Evolutionary conservation across 1,140 invertebrate species (phyloP).

Genomic region (Planococcus citri): DNA sequence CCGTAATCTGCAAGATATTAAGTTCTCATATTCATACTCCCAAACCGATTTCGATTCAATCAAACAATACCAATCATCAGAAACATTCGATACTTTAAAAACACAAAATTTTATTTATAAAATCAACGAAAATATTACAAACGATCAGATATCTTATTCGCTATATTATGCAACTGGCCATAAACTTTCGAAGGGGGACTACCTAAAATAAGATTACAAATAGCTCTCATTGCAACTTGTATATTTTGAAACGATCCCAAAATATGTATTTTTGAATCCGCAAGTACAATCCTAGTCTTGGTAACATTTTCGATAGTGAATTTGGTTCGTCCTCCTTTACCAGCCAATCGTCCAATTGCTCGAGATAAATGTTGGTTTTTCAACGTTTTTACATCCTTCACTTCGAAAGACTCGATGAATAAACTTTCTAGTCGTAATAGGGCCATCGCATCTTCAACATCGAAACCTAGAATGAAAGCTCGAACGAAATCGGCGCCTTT

Average conservation of each 20-base stretch:
- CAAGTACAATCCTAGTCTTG: slow-evolving; percentile 94
- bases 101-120: too few species aligned
- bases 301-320: slow-evolving; percentile 99
- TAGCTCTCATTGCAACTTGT: slow-evolving; percentile 81
- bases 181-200: slow-evolving; percentile 92
- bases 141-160: slow-evolving; percentile 25
- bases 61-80: too few species aligned
- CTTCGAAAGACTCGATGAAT: slow-evolving; percentile 93
- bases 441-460: slow-evolving; percentile 92
- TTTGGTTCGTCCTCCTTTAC: slow-evolving; percentile 93
- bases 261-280: slow-evolving; percentile 93
- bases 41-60: too few species aligned
- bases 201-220: slow-evolving; percentile 95
- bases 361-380: slow-evolving; percentile 91
- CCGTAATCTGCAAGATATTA: too few species aligned
- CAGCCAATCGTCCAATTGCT: slow-evolving; percentile 91
- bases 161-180: slow-evolving; percentile 52
- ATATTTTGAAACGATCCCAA: slow-evolving; percentile 97
- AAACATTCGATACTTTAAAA: too few species aligned
- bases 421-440: slow-evolving; percentile 90
- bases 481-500: slow-evolving; percentile 97
- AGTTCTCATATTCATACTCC: too few species aligned
- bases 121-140: too few species aligned
- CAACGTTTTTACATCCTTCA: slow-evolving; percentile 91
- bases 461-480: slow-evolving; percentile 93